Conservation (phyloP, 2,113 vertebrate genomes). For the Callocephalon fimbriatum region DNA sequence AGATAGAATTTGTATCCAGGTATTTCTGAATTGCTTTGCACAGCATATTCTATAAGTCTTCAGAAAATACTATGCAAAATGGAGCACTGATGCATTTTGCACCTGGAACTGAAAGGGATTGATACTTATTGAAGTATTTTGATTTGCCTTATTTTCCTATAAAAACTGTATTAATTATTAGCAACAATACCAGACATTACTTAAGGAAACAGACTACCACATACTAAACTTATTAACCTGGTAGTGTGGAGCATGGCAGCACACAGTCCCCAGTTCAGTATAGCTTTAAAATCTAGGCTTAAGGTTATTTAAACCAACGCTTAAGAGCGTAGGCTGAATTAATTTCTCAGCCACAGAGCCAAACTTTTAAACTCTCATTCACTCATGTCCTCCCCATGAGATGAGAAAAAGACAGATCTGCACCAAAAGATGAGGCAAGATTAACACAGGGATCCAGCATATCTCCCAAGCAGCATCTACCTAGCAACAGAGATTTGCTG, state of each 20-base stretch:
- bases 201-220: not conserved
- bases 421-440: not conserved
- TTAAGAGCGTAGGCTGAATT: not conserved
- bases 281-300: not conserved
- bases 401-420: not conserved
- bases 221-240: not conserved
- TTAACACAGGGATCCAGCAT: not conserved
- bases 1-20: not conserved
- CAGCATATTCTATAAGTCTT: not conserved
- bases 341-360: not conserved
- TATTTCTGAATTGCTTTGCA: not conserved
- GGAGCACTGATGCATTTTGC: not conserved
- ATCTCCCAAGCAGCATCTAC: not conserved
- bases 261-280: fast-evolving
- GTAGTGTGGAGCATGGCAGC: not conserved
- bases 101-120: not conserved
- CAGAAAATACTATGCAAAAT: not conserved
- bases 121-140: not conserved
- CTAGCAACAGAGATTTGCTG: not conserved
- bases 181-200: not conserved
- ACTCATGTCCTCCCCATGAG: not conserved
- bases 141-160: not conserved
- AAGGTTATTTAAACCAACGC: not conserved
- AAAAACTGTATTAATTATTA: not conserved
- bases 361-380: not conserved